Percentiles rank a stretch among this genome's conserved stretches.
Evolutionary conservation across 2,888 invertebrate genomes (phyloP).

Genomic region (Arrhopalites spinosus): DNA sequence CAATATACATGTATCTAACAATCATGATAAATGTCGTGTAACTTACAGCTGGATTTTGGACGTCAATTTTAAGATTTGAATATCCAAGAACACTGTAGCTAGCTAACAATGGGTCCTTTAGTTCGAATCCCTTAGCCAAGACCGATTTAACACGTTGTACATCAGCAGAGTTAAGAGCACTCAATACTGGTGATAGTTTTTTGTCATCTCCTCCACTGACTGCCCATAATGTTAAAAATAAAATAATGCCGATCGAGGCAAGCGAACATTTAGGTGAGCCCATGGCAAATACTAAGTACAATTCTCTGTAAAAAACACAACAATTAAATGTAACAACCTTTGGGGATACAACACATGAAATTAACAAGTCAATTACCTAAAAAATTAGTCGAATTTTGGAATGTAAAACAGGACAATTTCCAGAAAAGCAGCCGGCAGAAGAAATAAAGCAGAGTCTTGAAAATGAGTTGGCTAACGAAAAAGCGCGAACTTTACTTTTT

Average conservation of each 20-base stretch:
- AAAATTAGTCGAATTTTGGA: no score
- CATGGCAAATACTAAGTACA: no score
- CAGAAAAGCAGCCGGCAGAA: no score
- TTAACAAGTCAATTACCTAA: no score
- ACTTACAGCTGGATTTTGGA: slow-evolving; percentile 50
- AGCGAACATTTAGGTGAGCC: slow-evolving; percentile 1
- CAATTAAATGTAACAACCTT: no score
- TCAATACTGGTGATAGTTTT: slow-evolving; percentile 39
- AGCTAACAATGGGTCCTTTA: slow-evolving; percentile 46
- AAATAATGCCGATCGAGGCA: slow-evolving; percentile 34
- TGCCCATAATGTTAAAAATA: slow-evolving; percentile 44
- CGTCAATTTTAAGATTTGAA: slow-evolving; percentile 43
- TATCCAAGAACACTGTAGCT: slow-evolving; percentile 49
- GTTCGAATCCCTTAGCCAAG: slow-evolving; percentile 45
- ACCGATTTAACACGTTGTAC: slow-evolving; percentile 41
- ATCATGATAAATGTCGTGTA: no score
- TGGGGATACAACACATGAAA: no score
- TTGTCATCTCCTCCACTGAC: slow-evolving; percentile 45
- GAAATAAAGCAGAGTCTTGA: no score
- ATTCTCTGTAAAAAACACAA: no score
- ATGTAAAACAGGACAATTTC: no score
- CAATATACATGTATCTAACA: neutral
- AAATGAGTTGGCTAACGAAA: no score
- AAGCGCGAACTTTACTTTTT: no score
- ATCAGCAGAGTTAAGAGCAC: slow-evolving; percentile 40